Base-by-base conservation (phyloP, 1,140 invertebrate species). In the Bombus polaris region DNA sequence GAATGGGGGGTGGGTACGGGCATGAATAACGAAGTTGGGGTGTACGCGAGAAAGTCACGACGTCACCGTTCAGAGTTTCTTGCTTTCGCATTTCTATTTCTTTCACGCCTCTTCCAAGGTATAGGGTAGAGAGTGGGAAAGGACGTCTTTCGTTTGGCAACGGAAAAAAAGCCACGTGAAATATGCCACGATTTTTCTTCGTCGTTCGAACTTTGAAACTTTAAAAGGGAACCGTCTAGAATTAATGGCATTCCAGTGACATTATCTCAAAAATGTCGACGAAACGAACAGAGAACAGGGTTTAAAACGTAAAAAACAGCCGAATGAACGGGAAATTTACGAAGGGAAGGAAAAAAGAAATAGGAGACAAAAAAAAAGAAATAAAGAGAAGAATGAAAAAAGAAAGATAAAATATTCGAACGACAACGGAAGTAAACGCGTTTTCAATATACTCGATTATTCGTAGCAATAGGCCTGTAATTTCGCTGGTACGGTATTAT, bases 381-480 rank as follows among this genome's bases (percentile, higher is more conserved):
- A 18, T 32, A 10, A 4, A 13, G 22, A 25, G 32, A 53, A 44
- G 39, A 15, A 18, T 9, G 10, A 15, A 8, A n/a, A 15, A 28
- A 13, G 6, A 37, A 25, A n/a, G 35, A 28, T 37, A 28, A 57
- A n/a, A n/a, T 10, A n/a, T 39, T 53, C 65, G 44, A 65, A 57
- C 53, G 74, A 68, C 39, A 79, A 73, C 83, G 83, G 87, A 87
- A 87, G 88, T 74, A 83, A 70, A 75, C 39, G 59, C 66, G 66
- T 89, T 89, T 86, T 89, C 87, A 78, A 89, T 89, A 89, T 78
- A 65, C 71, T 74, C 87, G 83, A 89, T 89, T 89, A 89, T 89
- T 89, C 72, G 76, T 44, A 53, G 72, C 76, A 66, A 87, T 83
- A 78, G 57, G 77, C 42, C 74, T 53, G 87, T 77, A 89, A 89